Evolutionary conservation across 2,888 invertebrate species (phyloP).

Genomic region (Drosophila anomelani): DNA sequence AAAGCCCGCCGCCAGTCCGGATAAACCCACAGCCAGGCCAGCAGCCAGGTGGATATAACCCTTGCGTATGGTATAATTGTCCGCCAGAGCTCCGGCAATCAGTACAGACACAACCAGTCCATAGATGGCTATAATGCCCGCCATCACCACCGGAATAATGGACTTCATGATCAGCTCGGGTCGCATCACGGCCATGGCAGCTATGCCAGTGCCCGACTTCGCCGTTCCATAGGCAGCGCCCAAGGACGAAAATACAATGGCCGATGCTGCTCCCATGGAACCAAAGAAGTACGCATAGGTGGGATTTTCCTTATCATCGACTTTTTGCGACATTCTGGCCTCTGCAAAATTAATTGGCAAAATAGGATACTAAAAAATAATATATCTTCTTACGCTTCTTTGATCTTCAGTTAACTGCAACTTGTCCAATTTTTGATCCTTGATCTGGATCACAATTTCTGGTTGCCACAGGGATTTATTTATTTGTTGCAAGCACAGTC

Average conservation of each 20-base stretch:
- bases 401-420: neutral
- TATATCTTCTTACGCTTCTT: neutral
- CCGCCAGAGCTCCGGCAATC: conserved; percentile 89
- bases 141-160: conserved; percentile 99
- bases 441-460: neutral
- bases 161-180: conserved; percentile 95
- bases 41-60: conserved; percentile 99
- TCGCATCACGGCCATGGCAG: conserved; percentile 99
- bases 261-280: conserved; percentile 95
- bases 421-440: neutral
- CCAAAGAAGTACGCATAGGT: conserved; percentile 67
- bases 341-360: neutral
- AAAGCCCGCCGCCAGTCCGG: conserved; percentile 96
- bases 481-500: neutral
- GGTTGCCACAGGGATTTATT: neutral
- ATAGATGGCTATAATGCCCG: conserved; percentile 99
- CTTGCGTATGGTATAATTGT: conserved; percentile 87
- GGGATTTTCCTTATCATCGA: conserved; percentile 43
- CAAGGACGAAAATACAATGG: conserved; percentile 98
- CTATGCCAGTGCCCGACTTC: conserved; percentile 83
- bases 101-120: conserved; percentile 99
- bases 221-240: conserved; percentile 85
- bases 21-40: conserved; percentile 97
- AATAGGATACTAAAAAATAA: no score
- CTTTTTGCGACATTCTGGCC: conserved; percentile 1